These are phyloP conservation scores for Euwallacea fornicatus DNA, from an alignment of 1,140 invertebrate genomes.

Conservation along the genomic window DNA sequence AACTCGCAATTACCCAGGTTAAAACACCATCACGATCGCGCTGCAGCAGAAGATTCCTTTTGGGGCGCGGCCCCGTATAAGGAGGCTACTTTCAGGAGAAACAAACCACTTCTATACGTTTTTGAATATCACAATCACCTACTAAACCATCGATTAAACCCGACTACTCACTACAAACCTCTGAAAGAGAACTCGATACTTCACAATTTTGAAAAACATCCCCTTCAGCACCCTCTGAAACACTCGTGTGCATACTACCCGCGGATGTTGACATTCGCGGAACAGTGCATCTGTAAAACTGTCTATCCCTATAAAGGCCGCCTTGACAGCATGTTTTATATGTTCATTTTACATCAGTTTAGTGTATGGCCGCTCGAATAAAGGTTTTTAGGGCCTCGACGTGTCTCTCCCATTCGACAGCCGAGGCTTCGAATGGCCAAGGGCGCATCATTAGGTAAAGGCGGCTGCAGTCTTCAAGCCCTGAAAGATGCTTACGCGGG, in stretches of 20 bases:
- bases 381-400: conserved; percentile 38
- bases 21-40: too few relatives aligned
- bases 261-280: conserved; percentile 25
- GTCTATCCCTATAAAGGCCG: conserved; percentile 33
- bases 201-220: too few relatives aligned
- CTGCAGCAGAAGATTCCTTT: too few relatives aligned
- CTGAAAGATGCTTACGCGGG: conserved; percentile 16
- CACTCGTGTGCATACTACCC: too few relatives aligned
- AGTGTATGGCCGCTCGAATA: conserved; percentile 35
- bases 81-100: too few relatives aligned
- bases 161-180: too few relatives aligned
- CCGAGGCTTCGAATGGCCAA: conserved; percentile 32
- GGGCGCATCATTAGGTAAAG: conserved; percentile 31
- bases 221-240: too few relatives aligned
- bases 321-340: conserved; percentile 50
- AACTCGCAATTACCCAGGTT: too few relatives aligned
- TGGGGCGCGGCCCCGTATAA: too few relatives aligned
- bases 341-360: conserved; percentile 50
- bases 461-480: conserved; percentile 28
- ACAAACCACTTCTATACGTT: too few relatives aligned
- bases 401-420: conserved; percentile 35
- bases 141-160: background rate
- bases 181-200: too few relatives aligned
- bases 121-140: too few relatives aligned
- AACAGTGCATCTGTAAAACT: conserved; percentile 33